Percentiles rank a stretch among this genome's conserved stretches.
Evolutionary conservation across 2,113 vertebrate genomes (phyloP).

Genomic region (Cranoglanis bouderius): DNA sequence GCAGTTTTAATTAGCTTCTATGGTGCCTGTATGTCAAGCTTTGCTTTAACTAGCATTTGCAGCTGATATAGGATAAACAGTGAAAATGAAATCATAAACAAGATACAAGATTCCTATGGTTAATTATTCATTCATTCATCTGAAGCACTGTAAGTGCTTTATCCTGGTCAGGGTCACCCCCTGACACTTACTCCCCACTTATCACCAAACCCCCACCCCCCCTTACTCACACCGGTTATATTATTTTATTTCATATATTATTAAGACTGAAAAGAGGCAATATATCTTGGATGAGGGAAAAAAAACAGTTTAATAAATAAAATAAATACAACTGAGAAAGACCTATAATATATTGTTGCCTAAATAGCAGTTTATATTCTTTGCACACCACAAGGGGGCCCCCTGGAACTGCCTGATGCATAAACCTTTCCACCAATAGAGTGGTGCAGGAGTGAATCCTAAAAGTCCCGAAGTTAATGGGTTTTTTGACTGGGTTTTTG

Average conservation of each 20-base stretch:
- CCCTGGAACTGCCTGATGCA: not conserved
- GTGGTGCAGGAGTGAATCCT: too few relatives aligned
- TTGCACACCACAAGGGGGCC: not conserved
- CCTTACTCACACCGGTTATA: not conserved
- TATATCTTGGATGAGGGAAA: not conserved
- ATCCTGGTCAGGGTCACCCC: not conserved
- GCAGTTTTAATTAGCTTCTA: slow-evolving; percentile 33
- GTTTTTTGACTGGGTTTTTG: too few relatives aligned
- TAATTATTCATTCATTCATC: not conserved
- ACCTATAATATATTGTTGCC: not conserved
- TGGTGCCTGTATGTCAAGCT: slow-evolving; percentile 75
- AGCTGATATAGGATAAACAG: slow-evolving; percentile 54
- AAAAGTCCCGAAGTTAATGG: too few relatives aligned
- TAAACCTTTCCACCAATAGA: not conserved
- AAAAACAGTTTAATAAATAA: not conserved
- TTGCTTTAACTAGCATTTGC: slow-evolving; percentile 70
- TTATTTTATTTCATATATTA: not conserved
- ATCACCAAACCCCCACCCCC: not conserved
- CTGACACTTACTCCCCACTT: not conserved
- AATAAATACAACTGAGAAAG: not conserved
- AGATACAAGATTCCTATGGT: not conserved
- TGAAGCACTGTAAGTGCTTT: too few relatives aligned
- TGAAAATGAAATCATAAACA: slow-evolving; percentile 29
- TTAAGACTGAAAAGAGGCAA: not conserved
- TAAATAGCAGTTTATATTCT: not conserved